Evolutionary conservation across 1,140 invertebrate genomes (phyloP).

Genomic region (Tetramorium alpestre): DNA sequence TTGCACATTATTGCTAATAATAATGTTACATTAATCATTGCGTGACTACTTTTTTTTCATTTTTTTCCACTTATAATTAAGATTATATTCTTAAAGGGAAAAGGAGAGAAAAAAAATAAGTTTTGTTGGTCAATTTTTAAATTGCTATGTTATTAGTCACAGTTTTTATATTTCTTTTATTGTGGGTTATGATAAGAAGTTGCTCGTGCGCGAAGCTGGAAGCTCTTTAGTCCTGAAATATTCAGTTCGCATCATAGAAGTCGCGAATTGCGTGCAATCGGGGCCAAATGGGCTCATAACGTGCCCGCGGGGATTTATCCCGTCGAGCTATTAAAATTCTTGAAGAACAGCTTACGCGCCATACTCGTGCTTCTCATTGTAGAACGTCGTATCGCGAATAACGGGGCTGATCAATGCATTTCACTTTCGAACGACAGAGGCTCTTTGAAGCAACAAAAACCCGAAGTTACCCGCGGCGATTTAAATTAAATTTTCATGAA

Average conservation of each 20-base stretch:
- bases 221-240: background rate
- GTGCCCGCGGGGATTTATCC: slow-evolving; percentile 47
- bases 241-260: background rate
- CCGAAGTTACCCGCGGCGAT: slow-evolving; percentile 49
- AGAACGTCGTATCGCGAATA: slow-evolving; percentile 50
- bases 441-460: slow-evolving; percentile 49
- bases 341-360: slow-evolving; percentile 7
- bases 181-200: background rate
- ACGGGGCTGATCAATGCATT: slow-evolving; percentile 56
- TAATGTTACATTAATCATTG: background rate
- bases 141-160: too few species aligned
- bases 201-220: background rate
- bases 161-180: background rate
- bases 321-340: slow-evolving; percentile 18
- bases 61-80: background rate
- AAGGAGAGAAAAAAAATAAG: background rate
- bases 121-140: background rate
- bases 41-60: background rate
- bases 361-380: slow-evolving; percentile 36
- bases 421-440: slow-evolving; percentile 66
- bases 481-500: slow-evolving; percentile 38
- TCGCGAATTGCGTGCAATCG: background rate
- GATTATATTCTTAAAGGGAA: background rate
- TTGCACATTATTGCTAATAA: background rate
- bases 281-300: slow-evolving; percentile 31